Evolutionary conservation across 2,113 vertebrate genomes (phyloP), one percentile per base, ranked within the genome.

Genomic region (Microcebus griseorufus): DNA sequence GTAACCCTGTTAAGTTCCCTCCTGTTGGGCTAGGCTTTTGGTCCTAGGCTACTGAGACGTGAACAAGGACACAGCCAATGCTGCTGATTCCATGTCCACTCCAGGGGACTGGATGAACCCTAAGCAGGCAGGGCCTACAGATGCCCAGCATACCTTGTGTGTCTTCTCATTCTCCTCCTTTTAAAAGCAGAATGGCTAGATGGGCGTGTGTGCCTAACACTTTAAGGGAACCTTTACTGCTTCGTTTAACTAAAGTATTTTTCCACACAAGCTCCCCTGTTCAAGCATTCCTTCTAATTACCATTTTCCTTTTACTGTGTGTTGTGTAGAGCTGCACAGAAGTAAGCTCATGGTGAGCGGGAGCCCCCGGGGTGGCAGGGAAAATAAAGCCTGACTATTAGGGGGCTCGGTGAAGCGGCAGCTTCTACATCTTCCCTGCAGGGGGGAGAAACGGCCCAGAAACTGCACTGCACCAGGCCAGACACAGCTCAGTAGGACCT

Each of bases 201-300:
- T 39, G 75, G 22, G 91, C 88, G 55, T 37, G 72, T 97, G 95
- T 97, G 96, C 96, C 98, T 98, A 98, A 98, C 96, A 97, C 97
- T 98, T 98, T 95, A 98, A 98, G 98, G 94, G 97, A 97, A 98
- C 98, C 97, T 98, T 98, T 95, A 62, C 95, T 85, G 97, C 98
- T 98, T 98, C 96, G 67, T 98, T 99, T 99, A 98, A 98, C 98
- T 98, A 97, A 98, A 98, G 98, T 96, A 83, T 98, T 99, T 99
- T 99, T 98, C 98, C 98, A 99, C 97, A 58, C 97, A 98, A 98
- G 97, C 98, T 99, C 98, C 94, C 95, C 97, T 97, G 97, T 95
- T 98, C 94, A 88, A 98, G 98, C 93, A 86, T 98, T 98, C 97
- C 96, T 98, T 98, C 98, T 98, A 99, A 99, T 99, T 98, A 98